Percentiles rank a stretch among this genome's conserved stretches.
Conservation (phyloP, 2,797 vertebrate genomes). For the Erethizon dorsatum region DNA sequence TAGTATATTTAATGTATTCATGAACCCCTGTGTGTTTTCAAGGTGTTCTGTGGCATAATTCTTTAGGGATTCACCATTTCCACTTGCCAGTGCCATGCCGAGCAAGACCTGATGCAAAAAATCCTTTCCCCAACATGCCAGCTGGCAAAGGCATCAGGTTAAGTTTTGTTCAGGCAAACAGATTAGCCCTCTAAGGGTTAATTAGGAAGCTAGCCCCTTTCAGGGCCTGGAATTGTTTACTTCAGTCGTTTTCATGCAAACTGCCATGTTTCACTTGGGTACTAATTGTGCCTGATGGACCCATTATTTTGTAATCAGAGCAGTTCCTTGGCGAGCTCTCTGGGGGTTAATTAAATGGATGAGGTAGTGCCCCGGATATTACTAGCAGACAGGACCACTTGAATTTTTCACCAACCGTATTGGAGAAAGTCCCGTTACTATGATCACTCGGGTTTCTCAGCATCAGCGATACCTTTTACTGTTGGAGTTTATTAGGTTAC, state of each 20-base stretch:
- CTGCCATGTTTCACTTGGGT: conserved; percentile 91
- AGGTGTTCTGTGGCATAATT: background rate
- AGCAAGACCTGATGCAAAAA: conserved; percentile 69
- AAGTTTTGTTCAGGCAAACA: conserved; percentile 79
- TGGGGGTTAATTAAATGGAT: conserved; percentile 93
- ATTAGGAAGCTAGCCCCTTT: conserved; percentile 90
- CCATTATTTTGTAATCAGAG: conserved; percentile 92
- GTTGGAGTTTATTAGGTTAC: conserved; percentile 81
- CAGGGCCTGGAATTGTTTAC: conserved; percentile 94
- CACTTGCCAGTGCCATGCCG: background rate
- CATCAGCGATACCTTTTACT: conserved; percentile 67
- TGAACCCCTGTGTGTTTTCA: background rate
- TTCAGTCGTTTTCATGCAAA: conserved; percentile 92
- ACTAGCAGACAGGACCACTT: conserved; percentile 85
- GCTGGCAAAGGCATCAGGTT: conserved; percentile 59
- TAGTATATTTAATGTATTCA: background rate
- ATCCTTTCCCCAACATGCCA: conserved; percentile 49
- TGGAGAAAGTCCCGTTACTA: conserved; percentile 82
- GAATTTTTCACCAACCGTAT: conserved; percentile 81
- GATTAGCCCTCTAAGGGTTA: conserved; percentile 91
- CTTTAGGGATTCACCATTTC: conserved; percentile 63
- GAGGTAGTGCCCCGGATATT: conserved; percentile 87
- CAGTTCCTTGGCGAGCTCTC: conserved; percentile 89
- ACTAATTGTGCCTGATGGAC: conserved; percentile 96
- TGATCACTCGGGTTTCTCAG: conserved; percentile 75